Evolutionary conservation across 1,140 invertebrate genomes (phyloP).

Genomic region (Bombus picipes): DNA sequence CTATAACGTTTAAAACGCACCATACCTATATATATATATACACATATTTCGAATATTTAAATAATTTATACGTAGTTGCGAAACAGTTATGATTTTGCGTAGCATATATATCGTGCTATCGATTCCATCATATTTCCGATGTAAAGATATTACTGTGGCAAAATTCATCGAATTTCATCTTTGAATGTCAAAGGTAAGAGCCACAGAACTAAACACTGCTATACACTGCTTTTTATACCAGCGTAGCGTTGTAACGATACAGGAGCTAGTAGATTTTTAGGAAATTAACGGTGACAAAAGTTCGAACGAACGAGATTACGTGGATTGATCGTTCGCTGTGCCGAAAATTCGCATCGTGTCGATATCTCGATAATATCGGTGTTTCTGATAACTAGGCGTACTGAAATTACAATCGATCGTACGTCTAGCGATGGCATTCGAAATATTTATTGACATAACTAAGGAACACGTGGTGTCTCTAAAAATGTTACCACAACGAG

Average conservation of each 20-base stretch:
- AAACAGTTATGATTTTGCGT: background rate
- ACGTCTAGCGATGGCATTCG: background rate
- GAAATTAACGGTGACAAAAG: background rate
- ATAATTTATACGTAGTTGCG: background rate
- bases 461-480: slow-evolving; percentile 39
- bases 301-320: too few relatives aligned
- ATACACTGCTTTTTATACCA: too few relatives aligned
- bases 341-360: background rate
- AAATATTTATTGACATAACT: slow-evolving; percentile 49
- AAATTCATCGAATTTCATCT: too few relatives aligned
- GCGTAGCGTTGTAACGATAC: too few relatives aligned
- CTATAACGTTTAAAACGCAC: too few relatives aligned
- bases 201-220: too few relatives aligned
- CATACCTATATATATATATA: too few relatives aligned
- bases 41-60: background rate
- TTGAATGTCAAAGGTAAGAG: too few relatives aligned
- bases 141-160: too few relatives aligned
- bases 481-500: slow-evolving; percentile 14
- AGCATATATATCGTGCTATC: background rate
- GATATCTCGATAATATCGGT: slow-evolving; percentile 38
- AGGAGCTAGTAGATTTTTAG: background rate
- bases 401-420: slow-evolving; percentile 42
- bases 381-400: background rate
- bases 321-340: too few relatives aligned
- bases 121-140: background rate